These are phyloP conservation scores for Peromyscus leucopus DNA, from an alignment of 2,113 vertebrate genomes.

Conservation along the genomic window DNA sequence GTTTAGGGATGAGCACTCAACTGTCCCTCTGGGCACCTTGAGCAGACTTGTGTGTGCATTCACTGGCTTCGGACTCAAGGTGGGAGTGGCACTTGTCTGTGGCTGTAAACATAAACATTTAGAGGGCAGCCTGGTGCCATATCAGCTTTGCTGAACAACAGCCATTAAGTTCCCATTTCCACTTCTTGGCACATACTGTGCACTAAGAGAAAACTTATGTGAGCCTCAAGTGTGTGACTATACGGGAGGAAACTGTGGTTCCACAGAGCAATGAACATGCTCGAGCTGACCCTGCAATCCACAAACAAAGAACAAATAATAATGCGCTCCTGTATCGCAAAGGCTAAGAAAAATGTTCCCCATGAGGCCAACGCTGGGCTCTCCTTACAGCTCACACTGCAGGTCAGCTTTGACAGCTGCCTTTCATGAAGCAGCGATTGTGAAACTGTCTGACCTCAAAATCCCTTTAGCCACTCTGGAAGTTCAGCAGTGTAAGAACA, in stretches of 20 bases:
- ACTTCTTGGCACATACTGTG: neutral
- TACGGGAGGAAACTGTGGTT: neutral
- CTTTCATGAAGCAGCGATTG: neutral
- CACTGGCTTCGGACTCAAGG: neutral
- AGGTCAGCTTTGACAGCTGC: neutral
- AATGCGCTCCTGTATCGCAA: neutral
- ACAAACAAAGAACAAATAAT: neutral
- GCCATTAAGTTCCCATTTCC: neutral
- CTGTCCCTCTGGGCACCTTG: neutral
- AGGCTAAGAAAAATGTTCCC: neutral
- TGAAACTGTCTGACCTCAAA: neutral
- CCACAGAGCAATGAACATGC: neutral
- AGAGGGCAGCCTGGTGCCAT: neutral
- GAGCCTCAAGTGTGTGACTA: slow-evolving; percentile 21
- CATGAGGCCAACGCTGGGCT: neutral
- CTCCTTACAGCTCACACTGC: neutral
- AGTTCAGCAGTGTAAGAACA: neutral
- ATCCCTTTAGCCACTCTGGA: neutral
- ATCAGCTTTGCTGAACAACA: neutral
- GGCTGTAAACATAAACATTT: neutral
- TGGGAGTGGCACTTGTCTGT: neutral
- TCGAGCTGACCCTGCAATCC: neutral
- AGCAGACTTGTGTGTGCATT: neutral
- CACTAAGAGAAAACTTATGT: neutral
- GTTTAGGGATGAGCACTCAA: too few species aligned